A percentile compares a stretch with the other conserved stretches of the same genome.
Evolutionary conservation across 2,797 vertebrate genomes (phyloP).

Genomic region (Rhincodon typus): DNA sequence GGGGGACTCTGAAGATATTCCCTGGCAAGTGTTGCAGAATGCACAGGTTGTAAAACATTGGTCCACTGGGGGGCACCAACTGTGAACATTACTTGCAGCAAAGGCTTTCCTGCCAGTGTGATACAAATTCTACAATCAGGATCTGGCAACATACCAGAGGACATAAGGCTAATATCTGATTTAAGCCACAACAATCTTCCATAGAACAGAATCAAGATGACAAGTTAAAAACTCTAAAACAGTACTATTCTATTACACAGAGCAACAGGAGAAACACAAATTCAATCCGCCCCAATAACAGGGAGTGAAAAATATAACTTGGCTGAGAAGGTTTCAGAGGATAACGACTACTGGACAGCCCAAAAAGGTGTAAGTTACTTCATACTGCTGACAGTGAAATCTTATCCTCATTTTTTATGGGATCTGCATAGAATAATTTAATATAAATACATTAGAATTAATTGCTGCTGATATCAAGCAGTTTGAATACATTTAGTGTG

Average conservation of each 20-base stretch:
- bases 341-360: background rate
- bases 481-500: background rate
- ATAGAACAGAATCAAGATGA: background rate
- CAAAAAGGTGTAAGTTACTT: background rate
- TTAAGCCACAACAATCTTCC: background rate
- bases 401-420: background rate
- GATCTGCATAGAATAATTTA: too few species aligned
- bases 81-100: background rate
- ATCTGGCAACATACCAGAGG: background rate
- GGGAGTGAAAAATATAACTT: background rate
- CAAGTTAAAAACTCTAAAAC: background rate
- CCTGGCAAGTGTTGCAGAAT: background rate
- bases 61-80: constrained; percentile 1
- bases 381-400: background rate
- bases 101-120: background rate
- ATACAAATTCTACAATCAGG: background rate
- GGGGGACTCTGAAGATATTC: background rate
- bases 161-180: background rate
- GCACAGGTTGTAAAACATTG: background rate
- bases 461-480: background rate
- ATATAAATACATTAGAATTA: background rate
- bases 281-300: background rate
- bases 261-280: background rate
- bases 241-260: background rate
- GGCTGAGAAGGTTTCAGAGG: background rate